Evolutionary conservation across 2,113 vertebrate genomes (phyloP).

Genomic region (Pogona vitticeps): DNA sequence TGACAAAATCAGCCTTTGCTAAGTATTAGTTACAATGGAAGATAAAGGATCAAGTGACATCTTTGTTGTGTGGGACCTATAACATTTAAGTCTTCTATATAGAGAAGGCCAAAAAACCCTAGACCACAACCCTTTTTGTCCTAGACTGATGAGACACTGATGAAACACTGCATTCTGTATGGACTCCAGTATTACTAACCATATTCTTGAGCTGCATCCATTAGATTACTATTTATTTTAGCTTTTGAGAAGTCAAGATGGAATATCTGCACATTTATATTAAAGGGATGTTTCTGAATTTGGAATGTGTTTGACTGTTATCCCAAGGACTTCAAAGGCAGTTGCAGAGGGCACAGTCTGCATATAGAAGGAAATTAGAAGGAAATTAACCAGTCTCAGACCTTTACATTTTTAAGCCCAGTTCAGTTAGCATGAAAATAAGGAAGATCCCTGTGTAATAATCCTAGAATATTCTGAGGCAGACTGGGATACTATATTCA

Average conservation of each 20-base stretch:
- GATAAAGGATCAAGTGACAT: too few species aligned
- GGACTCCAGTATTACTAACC: background rate
- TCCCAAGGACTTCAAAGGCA: background rate
- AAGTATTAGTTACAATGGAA: too few species aligned
- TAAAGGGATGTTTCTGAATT: slow-evolving; percentile 9
- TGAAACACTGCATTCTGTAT: background rate
- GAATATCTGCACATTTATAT: background rate
- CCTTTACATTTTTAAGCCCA: background rate
- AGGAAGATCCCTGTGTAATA: background rate
- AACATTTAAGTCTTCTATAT: background rate
- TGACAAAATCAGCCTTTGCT: too few species aligned
- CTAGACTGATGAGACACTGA: too few species aligned
- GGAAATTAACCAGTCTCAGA: slow-evolving; percentile 8
- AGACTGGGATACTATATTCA: background rate
- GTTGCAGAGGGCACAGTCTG: background rate
- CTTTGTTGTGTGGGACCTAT: too few species aligned
- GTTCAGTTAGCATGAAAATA: background rate
- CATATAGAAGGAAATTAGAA: background rate
- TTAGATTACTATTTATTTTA: slow-evolving; percentile 26
- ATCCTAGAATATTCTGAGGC: background rate
- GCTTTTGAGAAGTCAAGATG: background rate
- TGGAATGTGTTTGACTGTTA: background rate
- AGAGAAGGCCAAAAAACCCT: background rate
- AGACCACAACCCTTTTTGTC: background rate
- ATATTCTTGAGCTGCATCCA: background rate